Evolutionary conservation across 2,797 vertebrate genomes (phyloP).

Genomic region (Oreonectes daqikongensis): DNA sequence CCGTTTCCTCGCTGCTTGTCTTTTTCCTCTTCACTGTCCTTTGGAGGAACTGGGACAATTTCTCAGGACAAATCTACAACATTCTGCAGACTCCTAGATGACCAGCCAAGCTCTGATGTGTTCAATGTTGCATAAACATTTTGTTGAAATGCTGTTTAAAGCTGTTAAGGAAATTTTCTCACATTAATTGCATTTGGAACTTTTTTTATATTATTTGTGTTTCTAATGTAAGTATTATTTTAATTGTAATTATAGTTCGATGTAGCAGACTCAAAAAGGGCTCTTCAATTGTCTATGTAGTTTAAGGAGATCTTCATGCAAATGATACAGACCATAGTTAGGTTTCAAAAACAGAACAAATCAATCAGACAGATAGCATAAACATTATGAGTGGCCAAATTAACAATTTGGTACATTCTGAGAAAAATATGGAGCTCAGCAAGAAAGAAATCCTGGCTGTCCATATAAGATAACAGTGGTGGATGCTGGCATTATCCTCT

Average conservation of each 20-base stretch:
- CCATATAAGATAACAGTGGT: no score
- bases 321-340: no score
- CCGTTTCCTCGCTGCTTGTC: slow-evolving; percentile 90
- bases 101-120: slow-evolving; percentile 14
- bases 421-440: no score
- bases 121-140: slow-evolving; percentile 48
- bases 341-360: no score
- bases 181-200: slow-evolving; percentile 76
- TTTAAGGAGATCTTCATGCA: no score
- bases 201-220: slow-evolving; percentile 78
- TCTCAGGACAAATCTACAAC: slow-evolving; percentile 85
- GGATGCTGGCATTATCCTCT: no score
- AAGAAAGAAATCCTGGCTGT: no score
- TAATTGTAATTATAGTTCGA: slow-evolving; percentile 73
- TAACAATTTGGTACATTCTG: no score
- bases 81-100: slow-evolving; percentile 87
- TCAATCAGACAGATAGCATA: no score
- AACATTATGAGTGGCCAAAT: no score
- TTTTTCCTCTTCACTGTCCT: slow-evolving; percentile 88
- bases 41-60: slow-evolving; percentile 95
- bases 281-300: no score
- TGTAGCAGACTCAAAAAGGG: slow-evolving; percentile 62
- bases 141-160: slow-evolving; percentile 62
- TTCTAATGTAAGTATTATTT: slow-evolving; percentile 72
- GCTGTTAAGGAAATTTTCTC: slow-evolving; percentile 77